These are phyloP conservation scores for Pelobates cultripes DNA, from an alignment of 2,797 vertebrate genomes.

Conservation along the genomic window DNA sequence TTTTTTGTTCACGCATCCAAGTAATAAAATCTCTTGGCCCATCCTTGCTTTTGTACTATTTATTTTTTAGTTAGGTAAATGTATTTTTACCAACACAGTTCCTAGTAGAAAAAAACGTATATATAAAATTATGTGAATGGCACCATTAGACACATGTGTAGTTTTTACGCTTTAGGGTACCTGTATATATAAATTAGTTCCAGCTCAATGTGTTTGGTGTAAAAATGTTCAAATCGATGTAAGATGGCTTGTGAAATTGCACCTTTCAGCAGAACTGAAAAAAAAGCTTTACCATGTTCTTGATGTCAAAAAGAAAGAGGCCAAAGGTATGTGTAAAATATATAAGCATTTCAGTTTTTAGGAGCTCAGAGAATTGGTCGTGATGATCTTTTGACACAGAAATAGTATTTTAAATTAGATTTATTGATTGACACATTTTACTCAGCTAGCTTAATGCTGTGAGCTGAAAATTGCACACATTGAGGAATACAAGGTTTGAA, in stretches of 20 bases:
- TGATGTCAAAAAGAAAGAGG: neutral
- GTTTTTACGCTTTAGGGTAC: too few relatives aligned
- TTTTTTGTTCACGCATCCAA: too few relatives aligned
- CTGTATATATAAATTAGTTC: too few relatives aligned
- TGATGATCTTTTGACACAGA: constrained; percentile 19
- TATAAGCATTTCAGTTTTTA: constrained; percentile 14
- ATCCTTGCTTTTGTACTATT: too few relatives aligned
- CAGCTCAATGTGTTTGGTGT: too few relatives aligned
- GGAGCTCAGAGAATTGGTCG: constrained; percentile 16
- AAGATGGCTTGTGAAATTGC: neutral
- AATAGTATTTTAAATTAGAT: constrained; percentile 45
- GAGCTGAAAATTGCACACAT: neutral
- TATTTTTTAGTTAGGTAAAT: too few relatives aligned
- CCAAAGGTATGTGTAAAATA: constrained; percentile 9
- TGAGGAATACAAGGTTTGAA: neutral
- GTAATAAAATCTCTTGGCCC: too few relatives aligned
- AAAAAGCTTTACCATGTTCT: neutral
- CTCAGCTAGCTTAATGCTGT: neutral
- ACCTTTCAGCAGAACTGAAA: neutral
- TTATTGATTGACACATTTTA: constrained; percentile 47
- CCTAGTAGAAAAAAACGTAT: too few relatives aligned
- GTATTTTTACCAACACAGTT: too few relatives aligned
- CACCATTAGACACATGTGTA: too few relatives aligned
- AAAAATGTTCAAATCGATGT: too few relatives aligned
- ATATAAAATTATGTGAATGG: too few relatives aligned